phyloP scores from a whole-genome alignment of 2,888 invertebrate genomes.

The Tillus elongatus region DNA sequence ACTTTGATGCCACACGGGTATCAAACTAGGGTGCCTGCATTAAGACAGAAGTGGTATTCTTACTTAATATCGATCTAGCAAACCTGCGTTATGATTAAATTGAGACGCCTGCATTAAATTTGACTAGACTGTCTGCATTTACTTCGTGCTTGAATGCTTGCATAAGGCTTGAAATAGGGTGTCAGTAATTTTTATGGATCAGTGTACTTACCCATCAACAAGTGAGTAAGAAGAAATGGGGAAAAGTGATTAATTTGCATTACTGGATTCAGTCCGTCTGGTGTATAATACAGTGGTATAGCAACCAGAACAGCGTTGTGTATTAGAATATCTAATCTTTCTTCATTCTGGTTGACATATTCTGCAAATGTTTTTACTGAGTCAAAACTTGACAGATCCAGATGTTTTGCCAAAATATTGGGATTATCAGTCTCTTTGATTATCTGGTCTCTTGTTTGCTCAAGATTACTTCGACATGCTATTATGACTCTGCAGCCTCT shows the following conservation, averaged over 20 bases:
- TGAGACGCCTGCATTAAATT: no score
- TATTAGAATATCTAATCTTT: conserved; percentile 52
- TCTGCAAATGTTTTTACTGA: conserved; percentile 54
- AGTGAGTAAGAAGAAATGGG: conserved; percentile 58
- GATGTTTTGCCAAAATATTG: conserved; percentile 37
- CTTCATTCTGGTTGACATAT: conserved; percentile 45
- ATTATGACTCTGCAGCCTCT: conserved; percentile 47
- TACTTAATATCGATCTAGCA: no score
- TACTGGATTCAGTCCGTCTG: conserved; percentile 54
- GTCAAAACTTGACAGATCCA: conserved; percentile 47
- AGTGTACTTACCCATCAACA: conserved; percentile 50
- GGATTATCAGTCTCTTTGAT: conserved; percentile 31
- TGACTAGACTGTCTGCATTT: no score
- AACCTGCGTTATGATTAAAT: no score
- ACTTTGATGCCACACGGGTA: no score
- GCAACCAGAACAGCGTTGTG: conserved; percentile 56
- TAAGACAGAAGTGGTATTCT: no score
- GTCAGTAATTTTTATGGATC: no score
- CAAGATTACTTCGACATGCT: conserved; percentile 40
- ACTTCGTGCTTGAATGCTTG: no score
- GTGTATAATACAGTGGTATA: conserved; percentile 41
- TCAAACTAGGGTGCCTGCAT: no score
- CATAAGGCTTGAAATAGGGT: no score
- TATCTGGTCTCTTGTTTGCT: conserved; percentile 29
- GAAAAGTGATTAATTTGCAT: conserved; percentile 65